Evolutionary conservation across 2,888 invertebrate species (phyloP).

Genomic region (Mamestra brassicae): DNA sequence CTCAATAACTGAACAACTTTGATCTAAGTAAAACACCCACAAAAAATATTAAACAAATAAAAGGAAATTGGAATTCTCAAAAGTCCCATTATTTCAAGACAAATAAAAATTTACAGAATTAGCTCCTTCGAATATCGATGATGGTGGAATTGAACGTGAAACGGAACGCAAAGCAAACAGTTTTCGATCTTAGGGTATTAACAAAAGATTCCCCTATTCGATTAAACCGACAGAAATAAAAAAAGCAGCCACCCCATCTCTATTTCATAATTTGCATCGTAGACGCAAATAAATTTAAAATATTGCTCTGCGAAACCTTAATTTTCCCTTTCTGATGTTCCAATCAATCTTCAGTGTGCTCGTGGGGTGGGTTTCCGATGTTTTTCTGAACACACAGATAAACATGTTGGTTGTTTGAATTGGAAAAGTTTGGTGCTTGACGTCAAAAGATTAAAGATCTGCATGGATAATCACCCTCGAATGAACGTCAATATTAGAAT

Average conservation of each 20-base stretch:
- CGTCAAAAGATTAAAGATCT: slow-evolving; percentile 57
- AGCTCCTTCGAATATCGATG: slow-evolving; percentile 65
- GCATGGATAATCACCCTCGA: slow-evolving; percentile 57
- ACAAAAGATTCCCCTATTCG: slow-evolving; percentile 87
- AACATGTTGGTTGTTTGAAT: slow-evolving; percentile 60
- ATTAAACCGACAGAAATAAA: slow-evolving; percentile 84
- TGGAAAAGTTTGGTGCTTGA: slow-evolving; percentile 59
- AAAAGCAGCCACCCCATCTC: slow-evolving; percentile 81
- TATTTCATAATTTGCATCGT: slow-evolving; percentile 90
- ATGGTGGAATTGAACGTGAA: slow-evolving; percentile 65
- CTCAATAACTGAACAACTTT: slow-evolving; percentile 61
- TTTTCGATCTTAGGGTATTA: slow-evolving; percentile 77
- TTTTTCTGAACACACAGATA: slow-evolving; percentile 60
- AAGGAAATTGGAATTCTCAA: slow-evolving; percentile 62
- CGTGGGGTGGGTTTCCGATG: slow-evolving; percentile 62
- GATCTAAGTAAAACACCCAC: slow-evolving; percentile 54
- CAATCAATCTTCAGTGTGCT: slow-evolving; percentile 79
- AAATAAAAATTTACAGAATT: slow-evolving; percentile 66
- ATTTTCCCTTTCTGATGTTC: slow-evolving; percentile 83
- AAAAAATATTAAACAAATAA: slow-evolving; percentile 66
- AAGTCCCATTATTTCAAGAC: slow-evolving; percentile 64
- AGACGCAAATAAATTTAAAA: slow-evolving; percentile 90
- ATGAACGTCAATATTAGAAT: slow-evolving; percentile 37
- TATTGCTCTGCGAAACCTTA: slow-evolving; percentile 85
- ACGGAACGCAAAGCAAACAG: slow-evolving; percentile 82